Evolutionary conservation across 2,113 vertebrate genomes (phyloP).

Genomic region (Albula goreensis): DNA sequence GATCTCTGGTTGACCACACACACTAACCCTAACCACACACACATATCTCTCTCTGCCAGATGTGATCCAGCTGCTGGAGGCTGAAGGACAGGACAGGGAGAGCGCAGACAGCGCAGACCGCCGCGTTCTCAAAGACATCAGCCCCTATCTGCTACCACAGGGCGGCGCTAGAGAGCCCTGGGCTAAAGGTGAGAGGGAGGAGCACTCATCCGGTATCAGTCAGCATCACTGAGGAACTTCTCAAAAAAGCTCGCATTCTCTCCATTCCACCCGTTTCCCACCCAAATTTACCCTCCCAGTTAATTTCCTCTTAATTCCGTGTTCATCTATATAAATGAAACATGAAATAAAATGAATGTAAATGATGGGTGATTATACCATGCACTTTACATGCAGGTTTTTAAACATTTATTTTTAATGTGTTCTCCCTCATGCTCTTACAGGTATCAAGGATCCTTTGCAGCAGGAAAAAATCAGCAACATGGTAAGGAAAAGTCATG

Average conservation of each 20-base stretch:
- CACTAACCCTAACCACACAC: not conserved
- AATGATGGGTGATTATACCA: too few species aligned
- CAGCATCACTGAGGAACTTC: not conserved
- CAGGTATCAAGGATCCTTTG: conserved; percentile 57
- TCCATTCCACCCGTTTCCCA: not conserved
- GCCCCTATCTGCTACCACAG: conserved; percentile 60
- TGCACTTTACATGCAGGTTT: too few species aligned
- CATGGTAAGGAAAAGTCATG: conserved; percentile 59
- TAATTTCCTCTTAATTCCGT: too few species aligned
- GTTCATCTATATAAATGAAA: too few species aligned
- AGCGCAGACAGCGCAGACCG: conserved; percentile 53
- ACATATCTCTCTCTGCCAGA: conserved; percentile 48
- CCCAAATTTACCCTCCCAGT: too few species aligned
- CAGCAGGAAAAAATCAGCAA: conserved; percentile 59
- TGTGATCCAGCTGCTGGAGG: conserved; percentile 66
- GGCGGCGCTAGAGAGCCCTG: conserved; percentile 53
- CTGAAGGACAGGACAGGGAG: conserved; percentile 59
- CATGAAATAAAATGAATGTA: too few species aligned
- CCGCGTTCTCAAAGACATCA: conserved; percentile 57
- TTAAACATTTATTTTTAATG: not conserved
- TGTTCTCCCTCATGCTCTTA: conserved; percentile 10
- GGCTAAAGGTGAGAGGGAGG: conserved; percentile 49
- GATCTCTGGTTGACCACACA: too few species aligned
- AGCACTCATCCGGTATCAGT: not conserved
- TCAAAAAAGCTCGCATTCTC: not conserved